Evolutionary conservation across 1,140 invertebrate species (phyloP), one percentile per base, ranked within the genome.

Genomic region (Chlorops oryzae): DNA sequence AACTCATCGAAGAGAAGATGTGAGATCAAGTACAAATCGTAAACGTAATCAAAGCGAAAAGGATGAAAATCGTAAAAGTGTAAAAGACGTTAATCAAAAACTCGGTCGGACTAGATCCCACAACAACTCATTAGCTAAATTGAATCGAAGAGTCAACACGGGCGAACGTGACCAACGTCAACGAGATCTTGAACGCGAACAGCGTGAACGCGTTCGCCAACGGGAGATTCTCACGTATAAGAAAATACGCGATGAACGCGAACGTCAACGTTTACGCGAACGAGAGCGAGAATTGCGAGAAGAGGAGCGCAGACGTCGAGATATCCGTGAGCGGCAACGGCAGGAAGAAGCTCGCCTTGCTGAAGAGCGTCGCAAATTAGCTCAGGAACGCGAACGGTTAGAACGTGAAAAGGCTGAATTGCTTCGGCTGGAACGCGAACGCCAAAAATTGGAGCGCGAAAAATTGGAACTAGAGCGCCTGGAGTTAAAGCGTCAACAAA

Each of bases 361-460:
- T 44, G 77, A 86, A 22, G 88, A 90, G 68, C 77, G 86, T 12
- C 84, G 89, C 58, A 86, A 87, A 59, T 72, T 90, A 28, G 78
- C 83, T 27, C 63, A 83, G 3, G 91, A 94, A 71, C 75, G 85
- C 20, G 86, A 89, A 60, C 78, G 80, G 38, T 78, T 90, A 18
- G 87, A 88, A 61, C 78, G 85, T 15, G 88, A 92, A 61, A 86
- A 87, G 62, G 83, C 85, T 25, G 89, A 93, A 65, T 69, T 91
- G 12, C 65, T 90, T 42, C 80, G 85, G 39, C 64, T 92, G 42
- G 89, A 93, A 69, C 77, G 87, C 4, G 88, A 92, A 65, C 76
- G 86, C 27, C 86, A 90, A 63, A 81, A 84, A 51, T 61, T 89
- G 37, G 90, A 92, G 70, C 74, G 89, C 15, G 89, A 92, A 58